phyloP scores from a whole-genome alignment of 2,797 vertebrate genomes.

The Petrocephalus sullivani region DNA sequence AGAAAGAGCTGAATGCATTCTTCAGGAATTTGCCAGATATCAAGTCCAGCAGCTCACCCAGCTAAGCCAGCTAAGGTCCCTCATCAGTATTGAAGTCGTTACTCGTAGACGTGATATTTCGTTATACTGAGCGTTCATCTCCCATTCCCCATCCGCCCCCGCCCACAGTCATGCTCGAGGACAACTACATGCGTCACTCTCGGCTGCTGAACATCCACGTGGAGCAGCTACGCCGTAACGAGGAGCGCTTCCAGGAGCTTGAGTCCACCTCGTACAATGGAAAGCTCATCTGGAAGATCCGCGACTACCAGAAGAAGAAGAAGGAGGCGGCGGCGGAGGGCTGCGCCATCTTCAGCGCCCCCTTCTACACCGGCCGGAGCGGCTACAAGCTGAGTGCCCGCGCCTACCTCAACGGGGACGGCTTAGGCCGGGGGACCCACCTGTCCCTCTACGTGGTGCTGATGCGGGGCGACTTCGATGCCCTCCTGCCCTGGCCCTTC shows the following conservation, averaged over 20 bases:
- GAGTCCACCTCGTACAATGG: conserved; percentile 76
- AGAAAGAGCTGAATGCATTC: background rate
- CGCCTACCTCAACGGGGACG: conserved; percentile 79
- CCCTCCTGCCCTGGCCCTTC: conserved; percentile 81
- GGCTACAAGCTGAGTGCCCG: conserved; percentile 78
- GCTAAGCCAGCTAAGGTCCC: conserved; percentile 59
- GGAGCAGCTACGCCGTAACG: conserved; percentile 71
- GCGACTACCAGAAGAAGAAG: conserved; percentile 67
- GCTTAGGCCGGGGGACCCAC: conserved; percentile 72
- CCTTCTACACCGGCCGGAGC: conserved; percentile 79
- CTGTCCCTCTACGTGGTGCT: conserved; percentile 82
- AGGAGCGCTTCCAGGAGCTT: conserved; percentile 74
- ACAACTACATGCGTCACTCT: conserved; percentile 69
- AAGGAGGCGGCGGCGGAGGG: conserved; percentile 65
- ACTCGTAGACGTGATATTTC: background rate
- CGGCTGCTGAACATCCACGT: conserved; percentile 71
- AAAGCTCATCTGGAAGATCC: conserved; percentile 86
- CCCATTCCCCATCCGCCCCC: background rate
- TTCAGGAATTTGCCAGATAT: background rate
- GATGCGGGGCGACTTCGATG: conserved; percentile 85
- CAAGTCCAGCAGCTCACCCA: conserved; percentile 70
- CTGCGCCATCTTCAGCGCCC: conserved; percentile 67
- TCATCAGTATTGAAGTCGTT: background rate
- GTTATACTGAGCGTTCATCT: background rate
- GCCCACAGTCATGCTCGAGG: conserved; percentile 64